Percentiles rank a stretch among this genome's conserved stretches.
phyloP scores from a whole-genome alignment of 2,797 vertebrate genomes.

The Caiman crocodilus region DNA sequence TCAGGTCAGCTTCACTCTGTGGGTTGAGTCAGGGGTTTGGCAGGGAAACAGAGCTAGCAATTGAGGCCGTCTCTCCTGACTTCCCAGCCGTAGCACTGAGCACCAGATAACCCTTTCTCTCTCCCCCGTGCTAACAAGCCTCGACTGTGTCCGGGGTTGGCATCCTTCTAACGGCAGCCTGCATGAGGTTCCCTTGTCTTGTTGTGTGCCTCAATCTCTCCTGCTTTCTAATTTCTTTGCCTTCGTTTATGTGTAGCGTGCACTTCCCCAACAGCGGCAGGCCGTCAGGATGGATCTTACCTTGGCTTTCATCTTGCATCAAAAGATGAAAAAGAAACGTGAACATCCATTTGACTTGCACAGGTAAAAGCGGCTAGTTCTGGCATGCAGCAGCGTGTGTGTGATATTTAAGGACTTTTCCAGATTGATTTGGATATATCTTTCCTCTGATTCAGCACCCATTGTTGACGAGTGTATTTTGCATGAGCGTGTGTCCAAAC shows the following conservation, averaged over 20 bases:
- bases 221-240: background rate
- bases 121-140: background rate
- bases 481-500: too few relatives aligned
- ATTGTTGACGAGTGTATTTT: too few relatives aligned
- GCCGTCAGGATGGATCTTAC: conserved; percentile 13
- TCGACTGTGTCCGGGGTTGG: background rate
- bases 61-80: background rate
- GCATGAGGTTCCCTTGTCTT: conserved; percentile 35
- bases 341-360: conserved; percentile 59
- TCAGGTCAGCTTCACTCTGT: background rate
- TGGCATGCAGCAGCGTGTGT: too few relatives aligned
- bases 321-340: conserved; percentile 58
- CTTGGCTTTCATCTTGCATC: conserved; percentile 61
- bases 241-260: background rate
- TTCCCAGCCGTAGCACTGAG: background rate
- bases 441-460: too few relatives aligned
- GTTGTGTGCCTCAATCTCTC: background rate
- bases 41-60: background rate
- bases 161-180: background rate
- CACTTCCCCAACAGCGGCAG: conserved; percentile 23
- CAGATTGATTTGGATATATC: too few relatives aligned
- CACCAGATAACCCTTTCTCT: background rate
- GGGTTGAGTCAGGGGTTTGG: background rate
- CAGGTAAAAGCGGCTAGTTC: background rate
- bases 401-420: too few relatives aligned